Evolutionary conservation across 2,113 vertebrate genomes (phyloP).

Genomic region (Crypturellus undulatus): DNA sequence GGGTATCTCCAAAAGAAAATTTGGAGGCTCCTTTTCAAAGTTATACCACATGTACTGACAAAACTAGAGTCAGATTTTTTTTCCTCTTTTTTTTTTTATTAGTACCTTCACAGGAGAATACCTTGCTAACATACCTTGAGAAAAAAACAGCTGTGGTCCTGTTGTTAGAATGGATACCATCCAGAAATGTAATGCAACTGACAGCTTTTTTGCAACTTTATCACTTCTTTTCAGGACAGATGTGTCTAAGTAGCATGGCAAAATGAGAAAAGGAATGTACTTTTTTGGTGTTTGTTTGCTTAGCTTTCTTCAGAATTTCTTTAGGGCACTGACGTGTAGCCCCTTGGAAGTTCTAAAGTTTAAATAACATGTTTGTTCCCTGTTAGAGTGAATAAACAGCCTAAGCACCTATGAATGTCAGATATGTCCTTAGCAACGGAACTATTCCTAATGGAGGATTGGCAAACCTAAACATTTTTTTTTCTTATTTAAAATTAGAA

Average conservation of each 20-base stretch:
- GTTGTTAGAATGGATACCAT: conserved; percentile 12
- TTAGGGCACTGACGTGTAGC: conserved; percentile 33
- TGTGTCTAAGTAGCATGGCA: conserved; percentile 7
- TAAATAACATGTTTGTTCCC: conserved; percentile 35
- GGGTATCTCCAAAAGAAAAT: not conserved
- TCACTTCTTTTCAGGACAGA: conserved; percentile 8
- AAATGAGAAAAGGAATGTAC: conserved; percentile 24
- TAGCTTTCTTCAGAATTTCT: conserved; percentile 14
- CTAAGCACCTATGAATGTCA: conserved; percentile 30
- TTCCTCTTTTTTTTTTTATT: not conserved
- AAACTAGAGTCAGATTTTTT: not conserved
- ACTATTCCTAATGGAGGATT: conserved; percentile 40
- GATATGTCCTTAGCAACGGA: conserved; percentile 30
- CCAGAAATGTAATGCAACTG: not conserved
- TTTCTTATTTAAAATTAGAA: conserved; percentile 51
- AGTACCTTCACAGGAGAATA: not conserved
- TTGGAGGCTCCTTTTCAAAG: not conserved
- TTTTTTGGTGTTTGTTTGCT: not conserved
- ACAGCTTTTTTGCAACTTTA: not conserved
- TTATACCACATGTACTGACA: not conserved
- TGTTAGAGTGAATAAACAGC: conserved; percentile 45
- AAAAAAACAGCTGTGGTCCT: not conserved
- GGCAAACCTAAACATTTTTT: conserved; percentile 36
- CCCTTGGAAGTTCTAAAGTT: conserved; percentile 46
- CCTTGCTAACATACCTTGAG: not conserved